Base-by-base conservation (phyloP, 2,797 vertebrate species). In the Amblyopsis hoosieri region DNA sequence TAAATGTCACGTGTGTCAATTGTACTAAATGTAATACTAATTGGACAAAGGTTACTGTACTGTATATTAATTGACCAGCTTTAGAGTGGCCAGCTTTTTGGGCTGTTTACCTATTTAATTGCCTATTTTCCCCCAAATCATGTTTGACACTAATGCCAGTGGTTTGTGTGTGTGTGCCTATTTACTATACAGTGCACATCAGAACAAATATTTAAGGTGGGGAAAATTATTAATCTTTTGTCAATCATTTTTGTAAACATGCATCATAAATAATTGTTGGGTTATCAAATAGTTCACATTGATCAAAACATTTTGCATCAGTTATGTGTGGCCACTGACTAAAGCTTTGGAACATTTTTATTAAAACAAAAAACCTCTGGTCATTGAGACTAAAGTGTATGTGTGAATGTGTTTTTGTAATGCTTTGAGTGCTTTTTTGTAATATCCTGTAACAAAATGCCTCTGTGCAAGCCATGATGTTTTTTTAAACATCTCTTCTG, bases 391-490 rank as follows among this genome's bases (percentile, higher is more conserved):
- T 78, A 66, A 82, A 82, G 67, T 81, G 81, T 15, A 69, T 2
- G 75, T 65, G 76, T 83, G 76, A 83, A 13, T 88, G 45, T 12
- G 63, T 42, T 54, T 54, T 90, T 86, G 73, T 86, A 86, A 85
- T 12, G 79, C 74, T 83, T 56, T 77, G 67, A 75, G 75, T 79
- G 17, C 15, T 85, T 69, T 19, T 86, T 85, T 89, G 77, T 88
- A 81, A 75, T 78, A 51, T 85, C 69, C 76, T 75, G 65, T 64
- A 57, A 80, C 33, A 63, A 78, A 80, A 70, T 64, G 74, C 65
- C 81, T 84, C 74, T 78, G 63, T 84, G 69, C 76, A 75, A 23
- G 74, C 70, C 57, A 76, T 79, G 80, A 82, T 62, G 75, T 88
- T 85, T 81, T 75, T 78, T 68, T 70, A 76, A 66, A 54, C 45